Evolutionary conservation across 1,140 invertebrate species (phyloP), one percentile per base, ranked within the genome.

Genomic region (Ptiloglossa arizonensis): DNA sequence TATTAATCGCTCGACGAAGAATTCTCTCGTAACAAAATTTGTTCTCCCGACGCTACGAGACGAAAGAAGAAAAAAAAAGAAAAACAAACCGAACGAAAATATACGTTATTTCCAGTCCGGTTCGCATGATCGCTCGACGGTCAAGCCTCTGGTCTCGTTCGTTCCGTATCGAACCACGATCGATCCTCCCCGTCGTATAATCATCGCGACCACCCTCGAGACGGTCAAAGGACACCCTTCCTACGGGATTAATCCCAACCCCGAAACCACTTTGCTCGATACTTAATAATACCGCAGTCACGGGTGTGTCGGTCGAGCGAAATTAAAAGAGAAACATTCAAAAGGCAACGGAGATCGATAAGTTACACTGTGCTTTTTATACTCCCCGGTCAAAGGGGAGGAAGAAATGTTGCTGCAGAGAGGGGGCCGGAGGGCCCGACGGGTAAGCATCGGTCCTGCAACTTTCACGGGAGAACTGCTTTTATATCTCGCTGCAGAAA

Each of bases 381-480:
- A 62, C 41, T 56, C 17, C 41, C 57, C 46, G 22, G 17, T 38
- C 15, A 8, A 44, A 68, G 57, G 67, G 38, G 32, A 38, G 38
- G 50, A n/a, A n/a, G n/a, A 41, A 11, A 46, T n/a, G n/a, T n/a
- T n/a, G 50, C 24, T n/a, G n/a, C 19, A n/a, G 32, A 1, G 11
- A 13, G 4, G 27, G 19, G 32, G 13, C 4, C 5, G 27, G 35
- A 19, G 17, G 24, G 1, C 4, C 11, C 24, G 32, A 32, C 17
- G 1, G 32, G 56, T 83, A 57, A 52, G 52, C 56, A 71, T 84
- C 62, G 70, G 63, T 83, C 70, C 67, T 78, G 68, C 64, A 84
- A 84, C 73, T 84, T 81, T 85, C 81, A 77, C 82, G 66, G 56
- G 64, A 59, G 69, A 60, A 81, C 68, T 48, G 82, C 72, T 84